These are phyloP conservation scores for Nomada hirtipes DNA, from an alignment of 2,888 invertebrate species.

Conservation along the genomic window DNA sequence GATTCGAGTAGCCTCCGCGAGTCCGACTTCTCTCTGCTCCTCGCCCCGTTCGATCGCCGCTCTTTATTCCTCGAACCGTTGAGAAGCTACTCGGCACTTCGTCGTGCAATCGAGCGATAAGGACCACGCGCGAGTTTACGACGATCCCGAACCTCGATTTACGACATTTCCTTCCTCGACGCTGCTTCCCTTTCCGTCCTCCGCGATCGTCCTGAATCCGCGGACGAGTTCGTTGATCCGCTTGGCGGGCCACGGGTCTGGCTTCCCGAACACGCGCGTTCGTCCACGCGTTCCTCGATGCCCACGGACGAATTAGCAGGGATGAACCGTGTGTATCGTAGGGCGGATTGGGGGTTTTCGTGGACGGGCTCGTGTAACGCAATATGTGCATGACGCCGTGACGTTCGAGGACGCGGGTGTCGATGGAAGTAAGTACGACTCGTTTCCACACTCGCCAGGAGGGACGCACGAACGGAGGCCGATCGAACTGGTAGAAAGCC, in stretches of 20 bases:
- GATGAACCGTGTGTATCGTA: no score
- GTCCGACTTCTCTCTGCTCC: neutral
- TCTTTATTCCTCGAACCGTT: constrained; percentile 46
- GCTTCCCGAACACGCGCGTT: no score
- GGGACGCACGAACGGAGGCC: neutral
- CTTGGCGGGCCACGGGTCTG: no score
- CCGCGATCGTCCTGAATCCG: constrained; percentile 5
- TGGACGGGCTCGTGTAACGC: neutral
- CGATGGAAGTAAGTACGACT: constrained; percentile 26
- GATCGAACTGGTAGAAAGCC: constrained; percentile 5
- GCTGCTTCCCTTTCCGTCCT: neutral
- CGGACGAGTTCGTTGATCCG: constrained; percentile 15
- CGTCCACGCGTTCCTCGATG: no score
- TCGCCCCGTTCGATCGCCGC: neutral
- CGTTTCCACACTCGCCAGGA: neutral
- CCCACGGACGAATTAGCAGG: no score
- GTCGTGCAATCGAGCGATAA: constrained; percentile 14
- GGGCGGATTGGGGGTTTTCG: neutral
- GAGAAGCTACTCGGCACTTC: neutral
- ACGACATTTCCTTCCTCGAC: neutral
- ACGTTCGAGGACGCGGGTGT: constrained; percentile 32
- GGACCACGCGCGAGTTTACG: constrained; percentile 22
- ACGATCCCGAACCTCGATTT: constrained; percentile 6
- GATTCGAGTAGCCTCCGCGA: neutral
- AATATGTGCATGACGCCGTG: constrained; percentile 10